Percentiles rank a stretch among this genome's conserved stretches.
These are phyloP conservation scores for Simalia tracyae DNA, from an alignment of 2,797 vertebrate species.

Conservation along the genomic window DNA sequence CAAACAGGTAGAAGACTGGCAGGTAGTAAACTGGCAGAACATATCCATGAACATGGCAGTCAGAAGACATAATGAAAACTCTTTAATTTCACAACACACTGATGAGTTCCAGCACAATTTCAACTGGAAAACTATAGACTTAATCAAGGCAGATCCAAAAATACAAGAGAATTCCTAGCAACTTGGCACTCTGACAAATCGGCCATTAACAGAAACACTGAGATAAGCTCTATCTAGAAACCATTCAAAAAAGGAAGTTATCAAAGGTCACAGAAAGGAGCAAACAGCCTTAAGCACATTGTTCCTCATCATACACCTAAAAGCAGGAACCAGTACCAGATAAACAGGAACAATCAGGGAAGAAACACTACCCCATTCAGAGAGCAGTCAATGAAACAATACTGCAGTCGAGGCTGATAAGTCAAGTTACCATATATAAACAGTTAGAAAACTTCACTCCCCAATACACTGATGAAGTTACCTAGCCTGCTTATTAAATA, in stretches of 20 bases:
- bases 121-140: background rate
- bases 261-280: background rate
- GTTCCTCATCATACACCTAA: background rate
- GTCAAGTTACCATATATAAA: background rate
- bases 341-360: background rate
- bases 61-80: background rate
- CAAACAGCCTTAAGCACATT: background rate
- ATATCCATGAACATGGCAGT: background rate
- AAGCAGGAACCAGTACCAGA: background rate
- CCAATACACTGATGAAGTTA: background rate
- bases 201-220: background rate
- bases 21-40: background rate
- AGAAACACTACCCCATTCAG: background rate
- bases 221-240: background rate
- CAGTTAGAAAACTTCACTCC: background rate
- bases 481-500: background rate
- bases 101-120: background rate
- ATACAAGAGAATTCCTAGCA: background rate
- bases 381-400: background rate
- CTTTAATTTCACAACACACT: background rate
- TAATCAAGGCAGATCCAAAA: background rate
- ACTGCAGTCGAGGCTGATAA: background rate
- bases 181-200: background rate
- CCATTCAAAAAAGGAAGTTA: background rate
- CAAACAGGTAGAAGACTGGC: background rate